Conservation (phyloP, 1,140 invertebrate genomes). For the Cylas formicarius region DNA sequence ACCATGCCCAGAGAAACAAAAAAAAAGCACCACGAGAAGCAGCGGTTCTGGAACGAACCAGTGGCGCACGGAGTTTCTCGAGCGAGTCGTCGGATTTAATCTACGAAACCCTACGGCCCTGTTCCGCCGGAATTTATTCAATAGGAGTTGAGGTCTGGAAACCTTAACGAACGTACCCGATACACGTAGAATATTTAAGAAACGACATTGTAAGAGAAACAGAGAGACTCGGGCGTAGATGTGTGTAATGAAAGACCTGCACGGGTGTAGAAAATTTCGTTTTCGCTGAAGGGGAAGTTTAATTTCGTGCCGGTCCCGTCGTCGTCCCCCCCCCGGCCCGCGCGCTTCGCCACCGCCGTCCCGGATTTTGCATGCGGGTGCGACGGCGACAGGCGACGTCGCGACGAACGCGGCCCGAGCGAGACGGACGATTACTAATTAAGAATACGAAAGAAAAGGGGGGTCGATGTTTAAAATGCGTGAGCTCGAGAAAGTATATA, state of each 20-base stretch:
- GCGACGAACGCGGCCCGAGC: slow-evolving; percentile 16
- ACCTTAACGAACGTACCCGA: slow-evolving; percentile 22
- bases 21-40: too few relatives aligned
- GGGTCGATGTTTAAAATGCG: slow-evolving; percentile 43
- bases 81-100: too few relatives aligned
- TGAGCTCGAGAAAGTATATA: slow-evolving; percentile 42
- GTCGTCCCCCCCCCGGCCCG: too few relatives aligned
- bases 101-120: too few relatives aligned
- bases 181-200: slow-evolving; percentile 35
- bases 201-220: slow-evolving; percentile 34
- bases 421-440: slow-evolving; percentile 39
- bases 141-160: slow-evolving; percentile 3
- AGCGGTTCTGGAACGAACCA: too few relatives aligned
- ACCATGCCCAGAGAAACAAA: too few relatives aligned
- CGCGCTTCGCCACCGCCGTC: too few relatives aligned
- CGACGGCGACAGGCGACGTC: slow-evolving; percentile 21
- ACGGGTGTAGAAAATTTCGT: slow-evolving; percentile 43
- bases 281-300: slow-evolving; percentile 40
- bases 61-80: too few relatives aligned
- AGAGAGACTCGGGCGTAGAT: slow-evolving; percentile 25
- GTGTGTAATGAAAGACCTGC: slow-evolving; percentile 41
- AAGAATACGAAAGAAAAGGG: slow-evolving; percentile 42
- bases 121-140: slow-evolving; percentile 6
- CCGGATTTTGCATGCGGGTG: slow-evolving; percentile 38
- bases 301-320: slow-evolving; percentile 40